Conservation (phyloP, 2,888 invertebrate genomes). For the Phyllotreta striolata region DNA sequence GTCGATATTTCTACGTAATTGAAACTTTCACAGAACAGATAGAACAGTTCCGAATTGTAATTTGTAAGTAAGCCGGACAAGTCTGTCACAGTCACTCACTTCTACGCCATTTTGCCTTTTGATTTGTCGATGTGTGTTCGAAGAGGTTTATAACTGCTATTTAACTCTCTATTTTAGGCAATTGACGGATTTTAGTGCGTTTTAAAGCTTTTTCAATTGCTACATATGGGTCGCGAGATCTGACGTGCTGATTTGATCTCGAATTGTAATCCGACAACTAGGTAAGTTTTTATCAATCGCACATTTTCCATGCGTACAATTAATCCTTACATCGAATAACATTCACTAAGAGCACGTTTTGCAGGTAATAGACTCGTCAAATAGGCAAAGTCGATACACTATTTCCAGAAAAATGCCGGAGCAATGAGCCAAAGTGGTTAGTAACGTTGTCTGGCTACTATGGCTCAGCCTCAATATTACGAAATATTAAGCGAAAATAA, state of each 20-base stretch:
- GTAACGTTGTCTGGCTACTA: constrained; percentile 52
- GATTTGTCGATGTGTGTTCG: constrained; percentile 25
- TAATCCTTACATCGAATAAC: too few species aligned
- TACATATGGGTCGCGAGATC: too few species aligned
- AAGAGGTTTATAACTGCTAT: constrained; percentile 7
- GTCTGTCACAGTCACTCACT: constrained; percentile 4
- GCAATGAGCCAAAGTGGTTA: constrained; percentile 17
- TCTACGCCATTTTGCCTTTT: constrained; percentile 29
- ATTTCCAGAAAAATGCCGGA: not conserved
- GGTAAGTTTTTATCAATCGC: constrained; percentile 5
- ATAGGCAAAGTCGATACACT: not conserved
- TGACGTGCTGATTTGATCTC: not conserved
- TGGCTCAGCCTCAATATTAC: constrained; percentile 71
- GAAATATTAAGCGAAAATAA: constrained; percentile 69
- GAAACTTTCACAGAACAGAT: not conserved
- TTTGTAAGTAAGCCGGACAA: constrained; percentile 17
- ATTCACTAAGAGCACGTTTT: not conserved
- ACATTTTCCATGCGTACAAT: not conserved
- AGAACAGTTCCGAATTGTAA: constrained; percentile 17
- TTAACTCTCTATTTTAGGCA: too few species aligned
- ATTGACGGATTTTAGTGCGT: too few species aligned
- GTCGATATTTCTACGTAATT: too few species aligned
- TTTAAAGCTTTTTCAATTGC: too few species aligned
- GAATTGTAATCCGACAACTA: constrained; percentile 1
- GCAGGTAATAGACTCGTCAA: not conserved